A percentile compares a stretch with the other conserved stretches of the same genome.
These are phyloP conservation scores for Pheosia tremula DNA, from an alignment of 2,888 invertebrate species.

Conservation along the genomic window DNA sequence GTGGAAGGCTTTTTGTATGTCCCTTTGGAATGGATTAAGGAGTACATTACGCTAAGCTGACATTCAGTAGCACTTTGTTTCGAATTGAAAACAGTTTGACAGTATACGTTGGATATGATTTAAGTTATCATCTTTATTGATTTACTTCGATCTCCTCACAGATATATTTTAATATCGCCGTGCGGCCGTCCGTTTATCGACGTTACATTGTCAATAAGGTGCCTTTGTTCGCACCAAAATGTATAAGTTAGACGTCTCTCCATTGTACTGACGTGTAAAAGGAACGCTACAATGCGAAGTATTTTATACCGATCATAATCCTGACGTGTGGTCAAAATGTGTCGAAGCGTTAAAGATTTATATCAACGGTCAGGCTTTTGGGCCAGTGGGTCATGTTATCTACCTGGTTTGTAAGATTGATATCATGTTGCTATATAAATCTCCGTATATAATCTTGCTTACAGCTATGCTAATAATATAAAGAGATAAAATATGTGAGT, in stretches of 20 bases:
- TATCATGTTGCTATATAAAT: constrained; percentile 14
- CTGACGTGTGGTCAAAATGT: constrained; percentile 82
- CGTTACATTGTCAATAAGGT: constrained; percentile 79
- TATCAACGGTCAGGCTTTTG: constrained; percentile 53
- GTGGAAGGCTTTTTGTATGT: constrained; percentile 68
- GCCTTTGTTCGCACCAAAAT: constrained; percentile 82
- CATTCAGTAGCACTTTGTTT: constrained; percentile 53
- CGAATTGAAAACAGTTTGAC: constrained; percentile 44
- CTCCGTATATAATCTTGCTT: too few relatives aligned
- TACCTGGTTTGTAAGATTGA: constrained; percentile 29
- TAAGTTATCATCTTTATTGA: constrained; percentile 73
- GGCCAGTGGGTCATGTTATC: constrained; percentile 51
- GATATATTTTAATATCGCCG: constrained; percentile 77
- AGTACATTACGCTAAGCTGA: constrained; percentile 55
- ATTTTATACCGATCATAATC: constrained; percentile 77
- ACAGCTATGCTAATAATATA: too few relatives aligned
- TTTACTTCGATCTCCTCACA: constrained; percentile 69
- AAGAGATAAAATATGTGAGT: too few relatives aligned
- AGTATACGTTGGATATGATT: constrained; percentile 51
- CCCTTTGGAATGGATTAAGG: constrained; percentile 54
- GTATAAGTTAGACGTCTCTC: constrained; percentile 78
- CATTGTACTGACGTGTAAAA: constrained; percentile 66
- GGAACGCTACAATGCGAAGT: constrained; percentile 64
- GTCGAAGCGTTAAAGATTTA: constrained; percentile 81
- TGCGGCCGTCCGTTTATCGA: constrained; percentile 66